A percentile compares a stretch with the other conserved stretches of the same genome.
Conservation (phyloP, 1,140 invertebrate species). For the Zaprionus gabonicus region DNA sequence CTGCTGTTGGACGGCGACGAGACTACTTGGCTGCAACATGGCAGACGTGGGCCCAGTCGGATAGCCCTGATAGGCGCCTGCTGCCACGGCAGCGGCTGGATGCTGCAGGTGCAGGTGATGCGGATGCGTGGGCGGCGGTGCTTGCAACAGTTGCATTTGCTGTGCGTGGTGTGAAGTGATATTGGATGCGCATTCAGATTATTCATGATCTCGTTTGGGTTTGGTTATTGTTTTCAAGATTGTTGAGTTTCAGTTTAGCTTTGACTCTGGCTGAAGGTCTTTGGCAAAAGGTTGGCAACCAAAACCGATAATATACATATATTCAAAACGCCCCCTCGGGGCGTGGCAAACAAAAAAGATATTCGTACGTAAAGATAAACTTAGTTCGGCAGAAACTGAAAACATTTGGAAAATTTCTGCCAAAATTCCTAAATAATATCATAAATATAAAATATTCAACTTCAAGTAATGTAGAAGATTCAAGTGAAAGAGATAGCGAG, state of each 20-base stretch:
- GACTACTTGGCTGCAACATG: conserved; percentile 56
- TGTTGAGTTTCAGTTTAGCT: conserved; percentile 61
- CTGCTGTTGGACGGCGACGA: conserved; percentile 67
- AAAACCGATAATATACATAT: conserved; percentile 16
- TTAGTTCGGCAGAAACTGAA: conserved; percentile 24
- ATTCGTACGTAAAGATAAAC: conserved; percentile 2
- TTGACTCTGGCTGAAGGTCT: conserved; percentile 49
- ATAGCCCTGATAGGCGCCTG: conserved; percentile 57
- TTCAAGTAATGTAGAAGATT: conserved; percentile 15
- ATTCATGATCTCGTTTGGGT: conserved; percentile 36
- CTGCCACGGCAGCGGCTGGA: conserved; percentile 60
- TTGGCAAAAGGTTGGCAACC: conserved; percentile 30
- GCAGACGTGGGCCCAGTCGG: conserved; percentile 45
- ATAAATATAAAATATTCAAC: conserved; percentile 21
- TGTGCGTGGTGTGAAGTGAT: conserved; percentile 78
- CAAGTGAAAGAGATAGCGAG: conserved; percentile 2
- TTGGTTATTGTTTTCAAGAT: conserved; percentile 19
- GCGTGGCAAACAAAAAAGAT: conserved; percentile 1
- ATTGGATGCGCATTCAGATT: conserved; percentile 59
- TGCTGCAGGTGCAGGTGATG: conserved; percentile 73
- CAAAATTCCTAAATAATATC: conserved; percentile 8
- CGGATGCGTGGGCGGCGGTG: conserved; percentile 76
- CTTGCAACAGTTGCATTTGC: conserved; percentile 84
- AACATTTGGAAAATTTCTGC: neutral
- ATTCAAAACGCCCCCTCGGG: neutral